Base-by-base conservation (phyloP, 2,113 vertebrate genomes). In the Hyaena hyaena region DNA sequence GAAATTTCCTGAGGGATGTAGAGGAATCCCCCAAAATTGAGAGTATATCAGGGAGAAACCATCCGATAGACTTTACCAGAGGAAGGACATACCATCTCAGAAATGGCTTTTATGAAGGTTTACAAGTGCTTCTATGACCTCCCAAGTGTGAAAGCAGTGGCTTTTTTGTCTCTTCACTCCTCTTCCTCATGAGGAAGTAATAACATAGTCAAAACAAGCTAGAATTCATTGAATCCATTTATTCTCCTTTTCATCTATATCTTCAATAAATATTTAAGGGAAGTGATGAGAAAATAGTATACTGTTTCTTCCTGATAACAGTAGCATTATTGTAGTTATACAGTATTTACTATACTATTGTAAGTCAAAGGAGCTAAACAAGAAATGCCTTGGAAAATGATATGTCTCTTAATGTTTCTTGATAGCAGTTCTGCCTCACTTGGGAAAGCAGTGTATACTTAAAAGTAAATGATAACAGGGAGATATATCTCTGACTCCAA, bases 281-380 rank as follows among this genome's bases (percentile, higher is more conserved):
- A 93, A 91, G 17, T 21, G 69, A 65, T 89, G 33, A 28, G 58
- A 89, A 91, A 96, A 53, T 24, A 12, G 17, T 71, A 76, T 91
- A 94, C 26, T 85, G 58, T 84, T 87, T 95, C 35, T 85, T 92
- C 83, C 48, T 82, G 66, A 68, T 82, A 80, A 71, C 35, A 93
- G 53, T 26, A 89, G 66, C 89, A 31, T 79, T 90, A 79, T 35
- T 80, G 17, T 73, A 71, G 17, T 61, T 48, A 84, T 43, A 65
- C 8, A 28, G 66, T 16, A 63, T 90, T 28, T 68, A 71, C 48
- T 90, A 66, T 19, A 33, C 65, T 88, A 7, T 74, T 81, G 5
- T 58, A 58, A 88, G 71, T 91, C 21, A 69, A 76, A 83, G 23
- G 15, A 77, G n/a, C 63, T 95, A 43, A 88, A 48, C 21, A 53